Evolutionary conservation across 1,140 invertebrate species (phyloP).

Genomic region (Aporrectodea caliginosa): DNA sequence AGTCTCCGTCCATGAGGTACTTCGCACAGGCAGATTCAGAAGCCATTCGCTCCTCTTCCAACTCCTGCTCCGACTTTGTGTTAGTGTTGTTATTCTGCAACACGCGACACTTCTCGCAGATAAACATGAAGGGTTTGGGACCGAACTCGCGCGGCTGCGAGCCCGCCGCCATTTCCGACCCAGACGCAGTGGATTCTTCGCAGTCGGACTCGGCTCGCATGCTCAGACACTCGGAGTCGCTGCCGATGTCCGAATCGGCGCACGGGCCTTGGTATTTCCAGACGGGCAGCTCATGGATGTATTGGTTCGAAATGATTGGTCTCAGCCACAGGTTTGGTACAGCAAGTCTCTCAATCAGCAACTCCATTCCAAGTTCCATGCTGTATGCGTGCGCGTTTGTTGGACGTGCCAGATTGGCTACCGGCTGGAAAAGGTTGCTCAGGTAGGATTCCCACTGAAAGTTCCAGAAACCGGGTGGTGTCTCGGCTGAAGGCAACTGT

Average conservation of each 20-base stretch:
- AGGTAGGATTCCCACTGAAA: constrained; percentile 43
- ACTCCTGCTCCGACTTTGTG: constrained; percentile 14
- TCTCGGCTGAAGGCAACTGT: not conserved
- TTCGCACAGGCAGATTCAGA: constrained; percentile 28
- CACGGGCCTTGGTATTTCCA: constrained; percentile 54
- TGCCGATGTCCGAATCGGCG: constrained; percentile 40
- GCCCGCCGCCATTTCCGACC: constrained; percentile 33
- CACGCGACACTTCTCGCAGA: constrained; percentile 33
- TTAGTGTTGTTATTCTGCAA: not conserved
- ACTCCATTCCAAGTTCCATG: constrained; percentile 52
- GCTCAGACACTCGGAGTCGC: constrained; percentile 33
- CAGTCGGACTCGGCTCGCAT: constrained; percentile 21
- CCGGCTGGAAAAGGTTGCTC: constrained; percentile 50
- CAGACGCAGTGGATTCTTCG: constrained; percentile 34
- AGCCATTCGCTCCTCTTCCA: constrained; percentile 22
- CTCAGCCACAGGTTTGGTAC: constrained; percentile 59
- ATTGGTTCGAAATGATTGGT: constrained; percentile 55
- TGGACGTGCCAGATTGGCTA: constrained; percentile 39
- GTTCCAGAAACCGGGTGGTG: constrained; percentile 32
- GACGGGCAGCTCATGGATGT: constrained; percentile 59
- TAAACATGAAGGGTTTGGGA: constrained; percentile 25
- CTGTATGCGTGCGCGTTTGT: constrained; percentile 40
- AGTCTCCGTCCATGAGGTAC: constrained; percentile 35
- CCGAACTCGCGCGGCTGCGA: constrained; percentile 8
- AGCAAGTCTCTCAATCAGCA: constrained; percentile 55